phyloP scores from a whole-genome alignment of 2,797 vertebrate genomes.

The Peromyscus nudipes region DNA sequence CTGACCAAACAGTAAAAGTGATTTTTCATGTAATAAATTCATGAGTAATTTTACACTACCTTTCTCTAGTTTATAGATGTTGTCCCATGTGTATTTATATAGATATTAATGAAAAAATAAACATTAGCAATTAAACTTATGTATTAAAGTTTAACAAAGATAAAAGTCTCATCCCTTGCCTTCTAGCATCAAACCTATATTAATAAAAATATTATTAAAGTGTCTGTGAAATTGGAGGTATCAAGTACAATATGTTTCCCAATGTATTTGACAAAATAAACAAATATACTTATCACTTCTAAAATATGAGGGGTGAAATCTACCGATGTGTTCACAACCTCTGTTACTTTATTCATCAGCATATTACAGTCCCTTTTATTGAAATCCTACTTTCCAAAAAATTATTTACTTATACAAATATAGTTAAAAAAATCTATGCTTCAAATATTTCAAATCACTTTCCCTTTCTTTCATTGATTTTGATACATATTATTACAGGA shows the following conservation, averaged over 20 bases:
- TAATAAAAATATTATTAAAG: conserved; percentile 27
- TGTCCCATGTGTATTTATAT: background rate
- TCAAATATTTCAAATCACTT: background rate
- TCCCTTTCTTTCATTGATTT: background rate
- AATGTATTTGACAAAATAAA: conserved; percentile 34
- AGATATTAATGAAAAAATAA: conserved; percentile 30
- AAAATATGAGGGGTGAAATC: background rate
- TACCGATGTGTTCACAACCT: background rate
- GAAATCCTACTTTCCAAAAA: background rate
- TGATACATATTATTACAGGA: background rate
- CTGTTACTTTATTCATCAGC: background rate
- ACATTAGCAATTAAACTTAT: background rate
- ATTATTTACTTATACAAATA: background rate
- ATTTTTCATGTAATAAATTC: background rate
- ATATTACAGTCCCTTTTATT: background rate
- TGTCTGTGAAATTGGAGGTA: conserved; percentile 38
- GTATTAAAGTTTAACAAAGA: conserved; percentile 12
- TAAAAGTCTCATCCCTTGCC: background rate
- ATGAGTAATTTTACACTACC: background rate
- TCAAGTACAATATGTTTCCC: conserved; percentile 26
- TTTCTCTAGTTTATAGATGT: conserved; percentile 43
- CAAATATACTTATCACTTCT: background rate
- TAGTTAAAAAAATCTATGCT: background rate
- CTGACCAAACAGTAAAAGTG: conserved; percentile 2
- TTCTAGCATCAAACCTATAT: background rate